Conservation (phyloP, 1,140 invertebrate genomes). For the Centruroides vittatus region DNA sequence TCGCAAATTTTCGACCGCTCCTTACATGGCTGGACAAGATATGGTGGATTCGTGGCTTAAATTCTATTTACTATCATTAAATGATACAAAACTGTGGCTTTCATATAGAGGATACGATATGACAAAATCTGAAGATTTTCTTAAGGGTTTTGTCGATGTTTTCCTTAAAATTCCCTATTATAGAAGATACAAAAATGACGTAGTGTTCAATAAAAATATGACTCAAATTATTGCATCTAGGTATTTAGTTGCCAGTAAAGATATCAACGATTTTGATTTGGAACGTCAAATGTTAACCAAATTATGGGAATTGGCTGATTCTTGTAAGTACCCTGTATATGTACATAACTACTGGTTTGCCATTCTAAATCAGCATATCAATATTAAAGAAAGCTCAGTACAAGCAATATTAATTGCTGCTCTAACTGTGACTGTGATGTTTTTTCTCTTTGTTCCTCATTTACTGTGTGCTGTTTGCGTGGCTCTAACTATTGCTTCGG, state of each 20-base stretch:
- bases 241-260: constrained; percentile 74
- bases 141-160: constrained; percentile 51
- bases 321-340: constrained; percentile 56
- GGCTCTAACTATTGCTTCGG: constrained; percentile 84
- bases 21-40: constrained; percentile 46
- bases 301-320: constrained; percentile 55
- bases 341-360: constrained; percentile 38
- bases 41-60: constrained; percentile 85
- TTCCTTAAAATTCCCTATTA: constrained; percentile 15
- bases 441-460: constrained; percentile 90
- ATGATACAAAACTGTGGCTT: constrained; percentile 49
- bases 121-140: constrained; percentile 54
- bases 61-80: constrained; percentile 61
- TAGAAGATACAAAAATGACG: constrained; percentile 60
- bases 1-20: constrained; percentile 60
- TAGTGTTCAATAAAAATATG: constrained; percentile 59
- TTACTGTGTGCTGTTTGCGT: constrained; percentile 86
- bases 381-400: constrained; percentile 35
- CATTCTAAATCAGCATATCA: constrained; percentile 76
- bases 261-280: constrained; percentile 73
- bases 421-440: constrained; percentile 85
- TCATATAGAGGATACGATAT: constrained; percentile 48
- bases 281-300: constrained; percentile 79
- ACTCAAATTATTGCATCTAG: constrained; percentile 65
- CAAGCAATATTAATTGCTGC: constrained; percentile 85